Base-by-base conservation (phyloP, 1,140 invertebrate species). In the Pseudobourletiella spinata region DNA sequence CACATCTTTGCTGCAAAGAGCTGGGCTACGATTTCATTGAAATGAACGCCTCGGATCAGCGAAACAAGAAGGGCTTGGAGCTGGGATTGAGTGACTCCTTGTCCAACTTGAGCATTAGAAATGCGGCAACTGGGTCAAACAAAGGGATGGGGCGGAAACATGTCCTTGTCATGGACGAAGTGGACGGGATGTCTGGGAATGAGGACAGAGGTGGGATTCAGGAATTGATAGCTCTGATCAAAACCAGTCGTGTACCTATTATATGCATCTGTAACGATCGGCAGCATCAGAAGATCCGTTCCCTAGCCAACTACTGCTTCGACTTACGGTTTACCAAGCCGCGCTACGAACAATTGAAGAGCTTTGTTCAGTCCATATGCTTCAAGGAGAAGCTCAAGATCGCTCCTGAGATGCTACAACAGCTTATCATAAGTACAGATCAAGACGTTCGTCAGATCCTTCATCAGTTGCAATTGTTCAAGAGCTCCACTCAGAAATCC, bases 221-320 rank as follows among this genome's bases (percentile, higher is more conserved):
- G 75, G 95, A 99, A 79, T 74, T 99, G 15, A 96, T 99, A 65
- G 77, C 78, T 20, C 78, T 99, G 3, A 98, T 99, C 46, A 99
- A 99, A 78, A 78, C 79, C 1, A 82, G 90, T 0, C 86, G 87
- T 52, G 83, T 98, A 52, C 97, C 97, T 0, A 87, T 99, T 32
- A 90, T 99, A 67, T 99, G 95, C 75, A 98, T 99, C 80, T 99
- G 97, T 76, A 99, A 99, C 73, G 96, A 99, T 77, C 79, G 96
- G 61, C 87, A 88, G 73, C 87, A 91, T 76, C 86, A 83, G 26
- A 99, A 99, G 79, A 96, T 99, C 76, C 81, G 93, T 52, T 91
- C 90, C 0, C 79, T 99, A 0, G 83, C 86, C 26, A 96, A 95
- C 76, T 88, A 99, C 75, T 98, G 93, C 72, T 98, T 88, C 75